These are phyloP conservation scores for Halcyon chelicuti DNA, from an alignment of 2,797 vertebrate genomes.

Conservation along the genomic window DNA sequence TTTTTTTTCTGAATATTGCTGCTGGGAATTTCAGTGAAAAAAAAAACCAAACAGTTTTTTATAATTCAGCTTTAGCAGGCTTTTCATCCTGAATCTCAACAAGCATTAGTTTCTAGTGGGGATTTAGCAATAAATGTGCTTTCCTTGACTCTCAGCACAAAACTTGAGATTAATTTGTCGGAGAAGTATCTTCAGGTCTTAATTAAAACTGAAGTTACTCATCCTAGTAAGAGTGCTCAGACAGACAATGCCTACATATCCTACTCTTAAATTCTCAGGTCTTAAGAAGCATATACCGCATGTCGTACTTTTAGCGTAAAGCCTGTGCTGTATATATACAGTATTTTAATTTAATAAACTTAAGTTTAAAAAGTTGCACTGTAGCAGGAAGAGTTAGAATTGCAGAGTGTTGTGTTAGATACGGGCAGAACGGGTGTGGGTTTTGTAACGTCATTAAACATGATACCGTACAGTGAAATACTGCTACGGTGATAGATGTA, in stretches of 20 bases:
- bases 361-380: neutral
- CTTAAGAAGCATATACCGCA: neutral
- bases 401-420: neutral
- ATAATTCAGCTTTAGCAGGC: neutral
- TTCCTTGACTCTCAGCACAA: neutral
- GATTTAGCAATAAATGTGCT: neutral
- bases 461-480: neutral
- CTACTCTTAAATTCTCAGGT: neutral
- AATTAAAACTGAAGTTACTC: conserved; percentile 35
- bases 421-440: neutral
- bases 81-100: neutral
- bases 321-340: neutral
- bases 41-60: neutral
- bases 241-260: neutral
- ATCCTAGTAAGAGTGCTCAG: neutral
- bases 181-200: neutral
- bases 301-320: neutral
- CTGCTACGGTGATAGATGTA: neutral
- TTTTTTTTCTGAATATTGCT: neutral
- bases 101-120: neutral
- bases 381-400: neutral
- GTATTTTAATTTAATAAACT: neutral
- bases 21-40: neutral
- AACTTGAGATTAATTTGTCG: conserved; percentile 31
- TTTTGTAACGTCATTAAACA: neutral